Evolutionary conservation across 2,888 invertebrate species (phyloP).

Genomic region (Frankliniella fusca): DNA sequence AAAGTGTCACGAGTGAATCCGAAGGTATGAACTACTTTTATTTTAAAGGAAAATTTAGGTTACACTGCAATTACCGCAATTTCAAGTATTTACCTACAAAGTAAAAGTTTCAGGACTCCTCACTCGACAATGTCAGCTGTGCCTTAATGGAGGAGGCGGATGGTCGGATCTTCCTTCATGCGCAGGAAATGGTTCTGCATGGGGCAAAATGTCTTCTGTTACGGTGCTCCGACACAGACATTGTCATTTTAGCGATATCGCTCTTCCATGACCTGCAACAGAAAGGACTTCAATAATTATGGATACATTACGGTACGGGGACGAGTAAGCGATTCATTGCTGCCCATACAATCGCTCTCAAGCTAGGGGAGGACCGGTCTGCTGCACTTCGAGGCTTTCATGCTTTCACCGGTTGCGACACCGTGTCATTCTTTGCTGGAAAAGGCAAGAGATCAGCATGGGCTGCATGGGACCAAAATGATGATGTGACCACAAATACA

Average conservation of each 20-base stretch:
- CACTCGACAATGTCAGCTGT: neutral
- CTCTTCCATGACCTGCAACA: neutral
- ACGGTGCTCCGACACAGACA: slow-evolving; percentile 27
- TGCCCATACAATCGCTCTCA: slow-evolving; percentile 30
- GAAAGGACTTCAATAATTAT: slow-evolving; percentile 17
- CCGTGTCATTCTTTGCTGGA: slow-evolving; percentile 27
- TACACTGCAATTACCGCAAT: too few species aligned
- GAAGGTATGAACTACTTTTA: neutral
- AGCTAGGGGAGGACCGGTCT: slow-evolving; percentile 20
- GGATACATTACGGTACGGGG: slow-evolving; percentile 28
- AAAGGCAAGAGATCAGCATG: slow-evolving; percentile 28
- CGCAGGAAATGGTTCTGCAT: neutral
- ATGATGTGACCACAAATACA: neutral
- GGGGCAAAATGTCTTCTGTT: slow-evolving; percentile 23
- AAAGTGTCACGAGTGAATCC: neutral
- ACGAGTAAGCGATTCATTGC: slow-evolving; percentile 7
- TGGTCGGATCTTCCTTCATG: slow-evolving; percentile 27
- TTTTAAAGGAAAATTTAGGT: neutral
- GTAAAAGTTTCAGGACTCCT: too few species aligned
- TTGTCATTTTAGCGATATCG: slow-evolving; percentile 27
- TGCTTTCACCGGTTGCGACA: slow-evolving; percentile 31
- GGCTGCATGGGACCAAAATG: slow-evolving; percentile 19
- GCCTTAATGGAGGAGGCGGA: slow-evolving; percentile 27
- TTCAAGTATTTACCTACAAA: too few species aligned
- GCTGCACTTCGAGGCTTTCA: slow-evolving; percentile 28